phyloP scores from a whole-genome alignment of 2,797 vertebrate species.

The Molossus alvarezi region DNA sequence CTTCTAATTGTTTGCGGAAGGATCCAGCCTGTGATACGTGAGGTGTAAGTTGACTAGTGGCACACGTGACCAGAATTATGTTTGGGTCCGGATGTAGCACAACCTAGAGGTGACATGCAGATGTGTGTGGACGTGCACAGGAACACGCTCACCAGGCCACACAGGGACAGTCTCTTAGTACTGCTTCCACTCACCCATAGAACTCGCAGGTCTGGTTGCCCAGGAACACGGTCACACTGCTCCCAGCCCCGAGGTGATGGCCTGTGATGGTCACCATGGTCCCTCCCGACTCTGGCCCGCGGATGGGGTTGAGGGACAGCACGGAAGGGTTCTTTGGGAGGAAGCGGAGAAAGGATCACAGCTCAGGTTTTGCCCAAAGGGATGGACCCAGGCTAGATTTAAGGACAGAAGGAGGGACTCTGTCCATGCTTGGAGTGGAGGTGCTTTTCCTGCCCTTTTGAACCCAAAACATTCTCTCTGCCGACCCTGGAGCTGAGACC shows the following conservation, averaged over 20 bases:
- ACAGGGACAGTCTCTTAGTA: rapidly evolving
- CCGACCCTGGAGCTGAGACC: not conserved
- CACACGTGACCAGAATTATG: not conserved
- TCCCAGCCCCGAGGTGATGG: slow-evolving; percentile 96
- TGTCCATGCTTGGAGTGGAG: not conserved
- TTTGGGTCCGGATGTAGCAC: not conserved
- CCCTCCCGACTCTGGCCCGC: slow-evolving; percentile 97
- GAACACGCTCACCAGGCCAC: not conserved
- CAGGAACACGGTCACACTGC: slow-evolving; percentile 95
- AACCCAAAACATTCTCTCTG: not conserved
- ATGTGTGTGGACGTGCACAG: not conserved
- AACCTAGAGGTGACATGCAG: not conserved
- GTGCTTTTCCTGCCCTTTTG: not conserved
- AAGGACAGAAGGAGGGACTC: not conserved
- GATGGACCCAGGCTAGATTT: not conserved
- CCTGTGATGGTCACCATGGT: slow-evolving; percentile 98
- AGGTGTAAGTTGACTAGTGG: not conserved
- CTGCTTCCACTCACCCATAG: slow-evolving; percentile 92
- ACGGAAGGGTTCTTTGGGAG: slow-evolving; percentile 94
- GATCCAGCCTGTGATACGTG: not conserved
- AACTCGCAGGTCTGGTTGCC: slow-evolving; percentile 99
- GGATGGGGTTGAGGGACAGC: slow-evolving; percentile 94
- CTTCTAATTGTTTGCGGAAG: not conserved
- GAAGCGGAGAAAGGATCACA: slow-evolving; percentile 76
- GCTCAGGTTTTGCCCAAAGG: not conserved